A percentile compares a stretch with the other conserved stretches of the same genome.
These are phyloP conservation scores for Drosophila niveifrons DNA, from an alignment of 2,888 invertebrate genomes.

Conservation along the genomic window DNA sequence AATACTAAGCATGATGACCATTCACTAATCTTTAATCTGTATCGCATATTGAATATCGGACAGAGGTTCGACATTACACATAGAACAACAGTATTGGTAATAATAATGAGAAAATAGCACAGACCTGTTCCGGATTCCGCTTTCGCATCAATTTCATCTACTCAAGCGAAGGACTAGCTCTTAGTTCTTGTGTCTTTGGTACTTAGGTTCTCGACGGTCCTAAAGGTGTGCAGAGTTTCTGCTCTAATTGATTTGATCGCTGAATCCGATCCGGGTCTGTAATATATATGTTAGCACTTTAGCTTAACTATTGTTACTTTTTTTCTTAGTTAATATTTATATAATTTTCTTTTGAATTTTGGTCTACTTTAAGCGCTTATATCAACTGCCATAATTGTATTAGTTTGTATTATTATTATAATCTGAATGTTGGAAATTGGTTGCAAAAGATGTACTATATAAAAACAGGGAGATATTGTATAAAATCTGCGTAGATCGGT, in stretches of 20 bases:
- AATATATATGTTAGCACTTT: constrained; percentile 18
- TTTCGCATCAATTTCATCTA: constrained; percentile 11
- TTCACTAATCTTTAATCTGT: constrained; percentile 27
- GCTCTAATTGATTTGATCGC: constrained; percentile 12
- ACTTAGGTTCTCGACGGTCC: constrained; percentile 19
- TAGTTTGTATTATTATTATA: constrained; percentile 46
- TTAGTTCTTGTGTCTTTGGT: constrained; percentile 11
- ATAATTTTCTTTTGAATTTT: constrained; percentile 23
- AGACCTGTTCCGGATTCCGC: constrained; percentile 8
- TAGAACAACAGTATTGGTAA: constrained; percentile 68
- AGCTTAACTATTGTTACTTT: constrained; percentile 31
- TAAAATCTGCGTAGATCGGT: constrained; percentile 30
- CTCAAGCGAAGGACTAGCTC: background rate
- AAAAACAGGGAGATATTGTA: constrained; percentile 34
- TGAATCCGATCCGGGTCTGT: constrained; percentile 9
- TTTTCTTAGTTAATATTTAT: constrained; percentile 19
- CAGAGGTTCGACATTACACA: constrained; percentile 23
- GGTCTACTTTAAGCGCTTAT: constrained; percentile 70
- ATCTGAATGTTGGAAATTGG: constrained; percentile 42
- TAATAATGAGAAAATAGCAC: constrained; percentile 20
- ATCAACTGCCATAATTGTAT: constrained; percentile 70
- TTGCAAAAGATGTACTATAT: constrained; percentile 29
- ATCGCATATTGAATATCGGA: constrained; percentile 3
- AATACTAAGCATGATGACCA: constrained; percentile 78
- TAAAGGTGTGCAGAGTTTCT: constrained; percentile 7